phyloP scores from a whole-genome alignment of 2,113 vertebrate genomes.

The Percopsis transmontana region DNA sequence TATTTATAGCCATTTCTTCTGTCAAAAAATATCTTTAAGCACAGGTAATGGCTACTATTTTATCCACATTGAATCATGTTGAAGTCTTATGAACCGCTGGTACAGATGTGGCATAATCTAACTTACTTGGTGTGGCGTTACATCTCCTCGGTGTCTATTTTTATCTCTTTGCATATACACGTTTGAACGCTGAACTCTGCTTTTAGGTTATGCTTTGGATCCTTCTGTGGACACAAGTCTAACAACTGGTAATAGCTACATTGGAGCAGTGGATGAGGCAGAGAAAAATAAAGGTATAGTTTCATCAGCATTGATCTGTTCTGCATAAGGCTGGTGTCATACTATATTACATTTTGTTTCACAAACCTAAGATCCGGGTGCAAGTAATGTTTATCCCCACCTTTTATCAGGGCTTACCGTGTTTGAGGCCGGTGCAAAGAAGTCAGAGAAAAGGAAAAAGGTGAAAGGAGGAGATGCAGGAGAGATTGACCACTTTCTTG shows the following conservation, averaged over 20 bases:
- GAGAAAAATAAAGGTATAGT: slow-evolving; percentile 96
- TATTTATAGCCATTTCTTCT: no score
- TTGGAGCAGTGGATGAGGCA: slow-evolving; percentile 95
- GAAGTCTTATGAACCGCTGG: no score
- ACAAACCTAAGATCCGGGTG: not conserved
- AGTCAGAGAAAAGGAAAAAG: slow-evolving; percentile 92
- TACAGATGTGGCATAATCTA: no score
- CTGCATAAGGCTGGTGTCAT: not conserved
- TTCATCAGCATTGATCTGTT: not conserved
- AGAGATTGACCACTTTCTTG: slow-evolving; percentile 92
- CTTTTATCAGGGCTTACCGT: slow-evolving; percentile 87
- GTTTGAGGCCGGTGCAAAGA: slow-evolving; percentile 91
- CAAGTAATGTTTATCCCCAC: not conserved
- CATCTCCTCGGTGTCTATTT: not conserved
- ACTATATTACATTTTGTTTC: not conserved
- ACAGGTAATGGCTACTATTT: no score
- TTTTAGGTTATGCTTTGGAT: slow-evolving; percentile 93
- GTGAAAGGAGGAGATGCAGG: slow-evolving; percentile 93
- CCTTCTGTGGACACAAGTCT: slow-evolving; percentile 91
- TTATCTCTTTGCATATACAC: not conserved
- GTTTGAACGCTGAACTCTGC: slow-evolving; percentile 10
- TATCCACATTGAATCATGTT: no score
- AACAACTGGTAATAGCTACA: slow-evolving; percentile 80
- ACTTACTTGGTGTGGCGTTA: not conserved
- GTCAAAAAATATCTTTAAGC: no score